phyloP scores from a whole-genome alignment of 2,888 invertebrate species.

The Mythimna albipuncta region DNA sequence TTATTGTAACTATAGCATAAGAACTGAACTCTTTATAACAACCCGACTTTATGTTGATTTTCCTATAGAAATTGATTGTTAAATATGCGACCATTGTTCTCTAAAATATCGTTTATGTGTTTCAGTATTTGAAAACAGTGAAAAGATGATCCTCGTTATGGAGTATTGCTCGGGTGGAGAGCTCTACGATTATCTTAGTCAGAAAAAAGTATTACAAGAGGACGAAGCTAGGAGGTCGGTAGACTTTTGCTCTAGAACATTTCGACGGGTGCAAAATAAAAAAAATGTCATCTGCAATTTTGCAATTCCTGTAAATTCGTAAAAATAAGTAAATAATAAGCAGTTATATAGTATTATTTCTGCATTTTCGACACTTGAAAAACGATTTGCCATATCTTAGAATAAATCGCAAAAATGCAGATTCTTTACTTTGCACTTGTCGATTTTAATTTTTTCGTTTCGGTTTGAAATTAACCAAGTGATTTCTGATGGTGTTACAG shows the following conservation, averaged over 20 bases:
- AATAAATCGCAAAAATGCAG: too few relatives aligned
- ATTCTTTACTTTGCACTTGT: too few relatives aligned
- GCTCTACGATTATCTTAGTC: conserved; percentile 98
- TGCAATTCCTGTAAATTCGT: too few relatives aligned
- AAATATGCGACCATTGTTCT: conserved; percentile 25
- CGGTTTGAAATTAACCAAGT: background rate
- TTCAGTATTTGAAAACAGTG: conserved; percentile 99
- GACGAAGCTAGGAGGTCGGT: conserved; percentile 95
- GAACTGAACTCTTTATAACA: conserved; percentile 13
- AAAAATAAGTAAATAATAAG: too few relatives aligned
- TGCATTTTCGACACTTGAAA: too few relatives aligned
- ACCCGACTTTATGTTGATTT: conserved; percentile 18
- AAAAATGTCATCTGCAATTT: too few relatives aligned
- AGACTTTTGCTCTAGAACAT: background rate
- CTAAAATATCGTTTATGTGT: conserved; percentile 64
- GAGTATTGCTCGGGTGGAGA: conserved; percentile 99
- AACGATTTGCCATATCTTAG: too few relatives aligned
- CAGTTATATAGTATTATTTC: too few relatives aligned
- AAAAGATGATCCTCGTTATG: conserved; percentile 99
- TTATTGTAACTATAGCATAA: conserved; percentile 20
- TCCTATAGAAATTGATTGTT: background rate
- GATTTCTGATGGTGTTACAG: conserved; percentile 82
- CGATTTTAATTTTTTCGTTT: background rate
- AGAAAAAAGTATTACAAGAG: conserved; percentile 97
- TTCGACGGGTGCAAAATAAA: too few relatives aligned